Evolutionary conservation across 1,140 invertebrate species (phyloP).

Genomic region (Diachasma alloeum): DNA sequence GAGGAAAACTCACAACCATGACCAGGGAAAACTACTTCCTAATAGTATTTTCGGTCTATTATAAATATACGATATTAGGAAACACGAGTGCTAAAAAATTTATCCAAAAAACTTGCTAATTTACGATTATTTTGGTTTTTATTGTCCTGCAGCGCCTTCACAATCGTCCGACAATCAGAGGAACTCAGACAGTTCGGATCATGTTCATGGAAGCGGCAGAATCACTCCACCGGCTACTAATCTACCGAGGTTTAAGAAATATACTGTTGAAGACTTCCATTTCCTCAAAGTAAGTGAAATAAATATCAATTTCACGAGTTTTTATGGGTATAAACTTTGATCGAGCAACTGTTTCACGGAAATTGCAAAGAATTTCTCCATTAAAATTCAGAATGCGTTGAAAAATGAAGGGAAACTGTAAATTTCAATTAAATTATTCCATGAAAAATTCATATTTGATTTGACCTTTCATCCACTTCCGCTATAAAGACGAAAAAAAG

Average conservation of each 20-base stretch:
- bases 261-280: conserved; percentile 89
- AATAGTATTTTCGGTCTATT: neutral
- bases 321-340: too few species aligned
- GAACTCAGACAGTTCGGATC: conserved; percentile 56
- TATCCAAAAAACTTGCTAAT: too few species aligned
- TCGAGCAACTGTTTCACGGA: too few species aligned
- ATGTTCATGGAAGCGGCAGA: conserved; percentile 77
- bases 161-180: conserved; percentile 58
- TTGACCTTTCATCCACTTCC: too few species aligned
- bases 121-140: neutral
- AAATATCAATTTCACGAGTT: neutral
- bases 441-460: too few species aligned
- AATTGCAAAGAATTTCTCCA: neutral
- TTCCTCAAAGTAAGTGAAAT: conserved; percentile 79
- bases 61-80: too few species aligned
- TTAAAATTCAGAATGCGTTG: too few species aligned
- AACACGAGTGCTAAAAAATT: too few species aligned
- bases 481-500: too few species aligned
- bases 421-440: too few species aligned
- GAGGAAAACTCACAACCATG: neutral
- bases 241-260: conserved; percentile 88
- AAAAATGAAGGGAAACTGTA: too few species aligned
- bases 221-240: conserved; percentile 84
- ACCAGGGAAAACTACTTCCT: neutral
- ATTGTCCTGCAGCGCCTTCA: conserved; percentile 53